A percentile compares a stretch with the other conserved stretches of the same genome.
phyloP scores from a whole-genome alignment of 2,797 vertebrate species.

The Discoglossus pictus region DNA sequence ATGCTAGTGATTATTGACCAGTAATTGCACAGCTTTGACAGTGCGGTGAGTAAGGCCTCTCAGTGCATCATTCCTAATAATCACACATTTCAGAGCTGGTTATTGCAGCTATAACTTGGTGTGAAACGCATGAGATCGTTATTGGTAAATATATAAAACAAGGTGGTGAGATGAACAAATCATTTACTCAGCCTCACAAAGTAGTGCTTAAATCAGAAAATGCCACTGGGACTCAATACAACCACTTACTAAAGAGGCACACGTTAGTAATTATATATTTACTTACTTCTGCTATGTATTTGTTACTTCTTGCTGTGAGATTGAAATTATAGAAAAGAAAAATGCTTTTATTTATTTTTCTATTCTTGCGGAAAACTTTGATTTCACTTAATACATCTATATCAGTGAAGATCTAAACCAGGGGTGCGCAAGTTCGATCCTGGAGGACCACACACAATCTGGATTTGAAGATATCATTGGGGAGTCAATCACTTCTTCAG shows the following conservation, averaged over 20 bases:
- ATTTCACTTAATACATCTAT: too few species aligned
- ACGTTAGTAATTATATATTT: too few species aligned
- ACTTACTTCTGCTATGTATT: too few species aligned
- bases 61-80: conserved; percentile 21
- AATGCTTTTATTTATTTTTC: too few species aligned
- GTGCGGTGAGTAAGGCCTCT: neutral
- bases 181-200: conserved; percentile 19
- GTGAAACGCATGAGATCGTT: conserved; percentile 34
- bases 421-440: too few species aligned
- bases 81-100: conserved; percentile 13
- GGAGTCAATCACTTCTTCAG: too few species aligned
- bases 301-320: too few species aligned
- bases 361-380: too few species aligned
- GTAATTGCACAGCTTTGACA: conserved; percentile 29
- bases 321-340: too few species aligned
- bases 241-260: conserved; percentile 19
- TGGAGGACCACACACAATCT: too few species aligned
- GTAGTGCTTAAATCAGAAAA: conserved; percentile 30
- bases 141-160: conserved; percentile 46
- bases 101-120: conserved; percentile 36
- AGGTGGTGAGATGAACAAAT: conserved; percentile 10
- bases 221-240: conserved; percentile 9
- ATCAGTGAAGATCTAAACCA: too few species aligned
- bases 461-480: too few species aligned
- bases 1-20: conserved; percentile 19